A percentile compares a stretch with the other conserved stretches of the same genome.
Evolutionary conservation across 2,888 invertebrate genomes (phyloP).

Genomic region (Cryptus armator): DNA sequence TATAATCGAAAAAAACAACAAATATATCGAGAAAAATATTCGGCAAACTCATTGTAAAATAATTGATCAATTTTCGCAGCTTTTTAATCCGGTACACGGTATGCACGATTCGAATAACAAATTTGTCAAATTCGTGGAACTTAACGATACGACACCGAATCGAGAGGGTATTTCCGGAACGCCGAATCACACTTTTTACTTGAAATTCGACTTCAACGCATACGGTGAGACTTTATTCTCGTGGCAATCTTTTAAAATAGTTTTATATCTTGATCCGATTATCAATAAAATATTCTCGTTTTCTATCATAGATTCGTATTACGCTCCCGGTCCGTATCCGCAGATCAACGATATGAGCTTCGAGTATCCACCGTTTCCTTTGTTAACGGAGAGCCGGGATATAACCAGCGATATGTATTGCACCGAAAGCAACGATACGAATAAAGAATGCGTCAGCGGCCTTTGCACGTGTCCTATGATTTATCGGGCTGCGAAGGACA

Average conservation of each 20-base stretch:
- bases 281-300: background rate
- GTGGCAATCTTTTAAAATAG: background rate
- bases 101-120: slow-evolving; percentile 72
- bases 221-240: slow-evolving; percentile 69
- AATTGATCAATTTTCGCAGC: slow-evolving; percentile 68
- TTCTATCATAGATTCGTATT: slow-evolving; percentile 67
- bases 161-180: slow-evolving; percentile 64
- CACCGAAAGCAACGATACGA: slow-evolving; percentile 71
- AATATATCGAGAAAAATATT: background rate
- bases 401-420: slow-evolving; percentile 77
- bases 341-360: slow-evolving; percentile 85
- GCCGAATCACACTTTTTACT: slow-evolving; percentile 76
- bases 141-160: slow-evolving; percentile 68
- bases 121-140: slow-evolving; percentile 71
- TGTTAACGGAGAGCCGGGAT: slow-evolving; percentile 82
- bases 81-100: slow-evolving; percentile 76
- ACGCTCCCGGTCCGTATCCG: slow-evolving; percentile 78
- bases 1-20: background rate
- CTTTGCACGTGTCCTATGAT: slow-evolving; percentile 84
- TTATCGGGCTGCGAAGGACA: slow-evolving; percentile 76
- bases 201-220: slow-evolving; percentile 72
- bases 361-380: slow-evolving; percentile 82
- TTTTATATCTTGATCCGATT: background rate
- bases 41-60: background rate
- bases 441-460: slow-evolving; percentile 78